Evolutionary conservation across 1,140 invertebrate genomes (phyloP), one percentile per base, ranked within the genome.

Genomic region (Mesaphorura yosii): DNA sequence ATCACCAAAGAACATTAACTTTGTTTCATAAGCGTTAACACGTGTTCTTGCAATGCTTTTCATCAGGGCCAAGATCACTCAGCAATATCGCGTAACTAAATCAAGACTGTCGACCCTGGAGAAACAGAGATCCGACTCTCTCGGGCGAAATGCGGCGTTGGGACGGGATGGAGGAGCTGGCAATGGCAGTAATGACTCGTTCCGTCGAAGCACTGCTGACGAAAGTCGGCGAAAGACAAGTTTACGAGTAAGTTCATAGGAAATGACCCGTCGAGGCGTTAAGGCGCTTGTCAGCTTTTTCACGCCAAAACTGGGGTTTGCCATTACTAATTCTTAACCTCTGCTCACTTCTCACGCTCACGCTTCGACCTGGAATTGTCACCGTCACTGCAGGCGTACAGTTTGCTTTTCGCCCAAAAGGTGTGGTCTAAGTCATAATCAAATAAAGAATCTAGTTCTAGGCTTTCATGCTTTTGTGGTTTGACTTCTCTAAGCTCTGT

Each of bases 371-470:
- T 42, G 40, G 40, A 17, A 19, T 22, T 20, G 27, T 53, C 46
- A n/a, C n/a, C 38, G 53, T 20, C 15, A n/a, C 40, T 39, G 40
- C 57, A 64, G 62, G 48, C 57, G 44, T 64, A 62, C 65, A 69
- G 72, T 68, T 67, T 71, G 60, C 67, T 72, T 59, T 69, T 72
- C 67, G 66, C 71, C 62, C 72, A 72, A 70, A 72, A 73, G 68
- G 69, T 74, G 70, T 66, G 66, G 53, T 46, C 28, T 25, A 25
- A 46, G 28, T 10, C 12, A 22, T 27, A 27, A 25, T 46, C 22
- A 46, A 14, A 5, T 25, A 22, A 6, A 20, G 10, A 27, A 27
- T 27, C 12, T 12, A 12, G 34, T n/a, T 42, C 23, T 14, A 19
- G 23, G 27, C n/a, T 41, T 51, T 20, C 15, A 28, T 28, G 40